Conservation (phyloP, 2,888 invertebrate genomes). For the Hedychridium roseum region DNA sequence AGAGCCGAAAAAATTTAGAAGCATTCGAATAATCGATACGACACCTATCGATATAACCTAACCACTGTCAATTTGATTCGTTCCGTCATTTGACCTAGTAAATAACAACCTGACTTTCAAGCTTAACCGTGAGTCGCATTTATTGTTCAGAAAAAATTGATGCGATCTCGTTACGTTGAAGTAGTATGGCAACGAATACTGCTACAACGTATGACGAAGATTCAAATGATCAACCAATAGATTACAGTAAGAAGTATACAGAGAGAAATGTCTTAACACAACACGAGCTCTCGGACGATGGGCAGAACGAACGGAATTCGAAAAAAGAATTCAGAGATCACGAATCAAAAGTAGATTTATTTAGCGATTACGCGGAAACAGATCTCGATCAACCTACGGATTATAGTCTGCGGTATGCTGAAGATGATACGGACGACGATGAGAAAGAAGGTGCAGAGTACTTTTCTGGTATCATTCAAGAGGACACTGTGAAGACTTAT, state of each 20-base stretch:
- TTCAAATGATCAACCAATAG: slow-evolving; percentile 66
- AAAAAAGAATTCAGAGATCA: slow-evolving; percentile 49
- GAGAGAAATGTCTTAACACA: slow-evolving; percentile 40
- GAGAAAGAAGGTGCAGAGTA: slow-evolving; percentile 53
- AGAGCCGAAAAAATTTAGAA: too few species aligned
- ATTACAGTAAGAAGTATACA: slow-evolving; percentile 68
- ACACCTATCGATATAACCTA: too few species aligned
- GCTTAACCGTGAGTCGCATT: too few species aligned
- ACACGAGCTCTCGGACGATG: slow-evolving; percentile 4
- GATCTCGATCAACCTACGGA: slow-evolving; percentile 93
- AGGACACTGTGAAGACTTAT: slow-evolving; percentile 89
- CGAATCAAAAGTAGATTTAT: slow-evolving; percentile 49
- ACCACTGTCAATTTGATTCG: too few species aligned
- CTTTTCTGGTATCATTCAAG: slow-evolving; percentile 60
- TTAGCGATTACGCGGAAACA: slow-evolving; percentile 83
- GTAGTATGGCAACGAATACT: slow-evolving; percentile 20
- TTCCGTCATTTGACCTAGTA: too few species aligned
- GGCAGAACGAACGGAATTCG: slow-evolving; percentile 18
- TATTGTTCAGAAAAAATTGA: too few species aligned
- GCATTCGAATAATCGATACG: too few species aligned
- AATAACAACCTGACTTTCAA: too few species aligned
- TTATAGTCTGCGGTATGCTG: slow-evolving; percentile 88
- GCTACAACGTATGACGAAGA: slow-evolving; percentile 44
- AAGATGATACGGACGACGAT: slow-evolving; percentile 76
- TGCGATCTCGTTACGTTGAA: neutral